These are phyloP conservation scores for Argyresthia goedartella DNA, from an alignment of 2,888 invertebrate species.

Conservation along the genomic window DNA sequence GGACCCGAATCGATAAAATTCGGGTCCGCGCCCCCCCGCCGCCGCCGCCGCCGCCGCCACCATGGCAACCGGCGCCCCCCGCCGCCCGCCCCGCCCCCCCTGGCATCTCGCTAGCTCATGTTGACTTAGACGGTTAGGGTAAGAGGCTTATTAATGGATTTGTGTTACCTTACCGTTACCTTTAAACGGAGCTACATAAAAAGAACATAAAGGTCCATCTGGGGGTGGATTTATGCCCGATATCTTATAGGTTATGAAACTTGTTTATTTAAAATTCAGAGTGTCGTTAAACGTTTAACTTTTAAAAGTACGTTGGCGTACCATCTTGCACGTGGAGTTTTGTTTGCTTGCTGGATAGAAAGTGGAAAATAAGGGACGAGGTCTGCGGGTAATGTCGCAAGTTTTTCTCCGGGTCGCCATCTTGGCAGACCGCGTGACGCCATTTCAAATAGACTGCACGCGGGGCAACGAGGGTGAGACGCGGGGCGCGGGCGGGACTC, in stretches of 20 bases:
- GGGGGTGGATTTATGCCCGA: not conserved
- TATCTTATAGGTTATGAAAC: not conserved
- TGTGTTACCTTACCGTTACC: conserved; percentile 53
- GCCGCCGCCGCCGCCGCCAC: conserved; percentile 42
- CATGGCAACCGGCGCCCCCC: conserved; percentile 17
- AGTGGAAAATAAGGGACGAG: conserved; percentile 25
- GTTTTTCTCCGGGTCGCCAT: conserved; percentile 46
- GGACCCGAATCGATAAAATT: conserved; percentile 69
- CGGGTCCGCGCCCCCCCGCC: conserved; percentile 64
- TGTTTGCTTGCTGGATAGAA: conserved; percentile 22
- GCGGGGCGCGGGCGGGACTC: not conserved
- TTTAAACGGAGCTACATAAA: conserved; percentile 24
- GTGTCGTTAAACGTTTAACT: not conserved
- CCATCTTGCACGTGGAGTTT: too few species aligned
- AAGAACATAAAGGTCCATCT: conserved; percentile 9
- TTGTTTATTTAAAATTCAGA: conserved; percentile 11
- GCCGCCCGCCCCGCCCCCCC: conserved; percentile 33
- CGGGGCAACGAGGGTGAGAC: not conserved
- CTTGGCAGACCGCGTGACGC: conserved; percentile 68
- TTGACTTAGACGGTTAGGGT: conserved; percentile 71
- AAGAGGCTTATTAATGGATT: conserved; percentile 71
- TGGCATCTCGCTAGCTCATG: conserved; percentile 60
- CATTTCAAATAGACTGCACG: conserved; percentile 38
- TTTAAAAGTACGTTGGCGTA: too few species aligned
- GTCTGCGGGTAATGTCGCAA: conserved; percentile 35